Conservation (phyloP, 2,888 invertebrate genomes). For the Lepas anatifera region DNA sequence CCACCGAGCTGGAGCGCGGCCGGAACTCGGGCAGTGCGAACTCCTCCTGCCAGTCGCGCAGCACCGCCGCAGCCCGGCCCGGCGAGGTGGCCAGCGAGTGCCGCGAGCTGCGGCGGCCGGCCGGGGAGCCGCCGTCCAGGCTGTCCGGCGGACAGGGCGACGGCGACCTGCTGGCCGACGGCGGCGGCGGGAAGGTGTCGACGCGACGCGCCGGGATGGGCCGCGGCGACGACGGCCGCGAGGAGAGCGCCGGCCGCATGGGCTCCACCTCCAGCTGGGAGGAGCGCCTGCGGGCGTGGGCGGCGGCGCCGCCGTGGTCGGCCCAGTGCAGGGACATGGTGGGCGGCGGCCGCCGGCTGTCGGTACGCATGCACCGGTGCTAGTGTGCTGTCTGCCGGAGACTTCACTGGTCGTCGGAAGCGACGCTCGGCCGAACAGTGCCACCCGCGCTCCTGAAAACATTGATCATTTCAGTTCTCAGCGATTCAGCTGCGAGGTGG, state of each 20-base stretch:
- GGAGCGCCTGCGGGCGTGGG: background rate
- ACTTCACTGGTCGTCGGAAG: background rate
- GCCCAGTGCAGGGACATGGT: background rate
- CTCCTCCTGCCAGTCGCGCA: constrained; percentile 12
- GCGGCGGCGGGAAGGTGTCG: background rate
- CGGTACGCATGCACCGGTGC: background rate
- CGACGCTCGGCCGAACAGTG: background rate
- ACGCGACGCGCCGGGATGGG: constrained; percentile 1
- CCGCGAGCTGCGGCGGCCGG: background rate
- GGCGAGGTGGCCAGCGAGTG: constrained; percentile 1
- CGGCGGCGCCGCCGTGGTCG: background rate
- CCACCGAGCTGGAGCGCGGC: constrained; percentile 9
- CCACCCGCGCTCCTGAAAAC: too few species aligned
- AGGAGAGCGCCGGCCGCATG: background rate
- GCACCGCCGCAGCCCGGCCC: background rate
- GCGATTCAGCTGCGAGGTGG: too few species aligned
- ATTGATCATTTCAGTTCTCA: too few species aligned
- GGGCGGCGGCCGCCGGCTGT: background rate
- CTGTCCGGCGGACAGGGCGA: background rate
- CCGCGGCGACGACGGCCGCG: constrained; percentile 7
- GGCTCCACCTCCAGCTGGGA: constrained; percentile 11
- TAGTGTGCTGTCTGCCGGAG: background rate
- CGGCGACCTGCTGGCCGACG: background rate
- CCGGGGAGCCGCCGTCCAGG: background rate
- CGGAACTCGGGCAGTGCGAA: constrained; percentile 7